These are phyloP conservation scores for Parnassius apollo DNA, from an alignment of 2,888 invertebrate genomes.

Conservation along the genomic window DNA sequence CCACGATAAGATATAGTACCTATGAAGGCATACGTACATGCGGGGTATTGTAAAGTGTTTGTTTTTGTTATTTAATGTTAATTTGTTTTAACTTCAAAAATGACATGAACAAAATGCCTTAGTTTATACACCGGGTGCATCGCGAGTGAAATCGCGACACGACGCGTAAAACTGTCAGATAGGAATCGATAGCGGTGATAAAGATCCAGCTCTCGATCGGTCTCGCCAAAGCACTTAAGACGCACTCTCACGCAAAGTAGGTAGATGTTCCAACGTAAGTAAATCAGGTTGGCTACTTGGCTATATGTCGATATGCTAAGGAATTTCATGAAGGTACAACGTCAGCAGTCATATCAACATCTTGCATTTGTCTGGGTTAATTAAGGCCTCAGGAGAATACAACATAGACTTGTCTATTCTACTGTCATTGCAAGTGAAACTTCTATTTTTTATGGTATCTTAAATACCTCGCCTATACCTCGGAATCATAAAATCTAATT, in stretches of 20 bases:
- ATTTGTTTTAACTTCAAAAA: constrained; percentile 33
- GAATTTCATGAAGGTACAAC: constrained; percentile 5
- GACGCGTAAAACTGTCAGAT: constrained; percentile 75
- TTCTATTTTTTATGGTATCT: no score
- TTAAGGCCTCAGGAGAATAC: no score
- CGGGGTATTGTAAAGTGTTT: neutral
- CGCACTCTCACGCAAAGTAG: constrained; percentile 6
- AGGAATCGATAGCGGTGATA: constrained; percentile 69
- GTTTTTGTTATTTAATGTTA: constrained; percentile 23
- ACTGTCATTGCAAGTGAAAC: no score
- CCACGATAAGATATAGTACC: no score
- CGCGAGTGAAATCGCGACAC: constrained; percentile 57
- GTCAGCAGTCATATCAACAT: neutral
- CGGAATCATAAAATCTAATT: no score
- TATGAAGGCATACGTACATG: no score
- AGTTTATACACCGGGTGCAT: constrained; percentile 41
- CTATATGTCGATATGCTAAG: constrained; percentile 17
- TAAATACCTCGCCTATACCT: no score
- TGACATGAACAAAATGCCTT: constrained; percentile 35
- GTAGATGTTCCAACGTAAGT: no score
- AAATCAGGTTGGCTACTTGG: neutral
- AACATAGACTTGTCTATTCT: no score
- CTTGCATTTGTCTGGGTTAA: no score
- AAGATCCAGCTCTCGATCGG: constrained; percentile 42
- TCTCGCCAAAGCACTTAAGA: neutral